Percentiles rank a stretch among this genome's conserved stretches.
These are phyloP conservation scores for Conistra vaccinii DNA, from an alignment of 2,888 invertebrate genomes.

Conservation along the genomic window DNA sequence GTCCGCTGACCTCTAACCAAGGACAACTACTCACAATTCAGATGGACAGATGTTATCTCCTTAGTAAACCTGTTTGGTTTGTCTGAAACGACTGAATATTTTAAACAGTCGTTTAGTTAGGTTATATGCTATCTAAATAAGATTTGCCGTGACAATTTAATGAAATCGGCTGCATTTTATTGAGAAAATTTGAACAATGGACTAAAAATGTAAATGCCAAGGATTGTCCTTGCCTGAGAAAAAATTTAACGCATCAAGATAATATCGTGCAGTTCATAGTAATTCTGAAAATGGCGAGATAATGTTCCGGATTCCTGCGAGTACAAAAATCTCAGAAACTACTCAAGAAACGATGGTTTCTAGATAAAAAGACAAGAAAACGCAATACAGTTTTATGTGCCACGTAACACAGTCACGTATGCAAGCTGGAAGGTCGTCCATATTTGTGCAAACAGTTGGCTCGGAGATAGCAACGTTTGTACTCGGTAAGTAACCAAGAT, in stretches of 20 bases:
- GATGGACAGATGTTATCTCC: conserved; percentile 55
- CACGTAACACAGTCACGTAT: conserved; percentile 80
- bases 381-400: conserved; percentile 66
- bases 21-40: conserved; percentile 67
- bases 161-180: not conserved
- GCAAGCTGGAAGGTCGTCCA: conserved; percentile 78
- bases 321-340: conserved; percentile 54
- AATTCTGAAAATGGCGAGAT: conserved; percentile 40
- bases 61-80: conserved; percentile 55
- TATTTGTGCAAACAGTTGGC: conserved; percentile 86
- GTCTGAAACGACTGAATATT: conserved; percentile 55
- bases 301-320: conserved; percentile 42
- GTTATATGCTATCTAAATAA: not conserved
- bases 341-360: conserved; percentile 53
- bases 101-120: not conserved
- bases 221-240: conserved; percentile 15
- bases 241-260: conserved; percentile 34
- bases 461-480: conserved; percentile 84
- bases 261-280: conserved; percentile 31
- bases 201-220: not conserved
- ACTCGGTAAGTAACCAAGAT: conserved; percentile 82
- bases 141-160: not conserved
- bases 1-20: conserved; percentile 67
- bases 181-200: not conserved
- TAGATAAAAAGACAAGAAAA: conserved; percentile 69